Conservation (phyloP, 2,888 invertebrate genomes). For the Tiliacea citrago region DNA sequence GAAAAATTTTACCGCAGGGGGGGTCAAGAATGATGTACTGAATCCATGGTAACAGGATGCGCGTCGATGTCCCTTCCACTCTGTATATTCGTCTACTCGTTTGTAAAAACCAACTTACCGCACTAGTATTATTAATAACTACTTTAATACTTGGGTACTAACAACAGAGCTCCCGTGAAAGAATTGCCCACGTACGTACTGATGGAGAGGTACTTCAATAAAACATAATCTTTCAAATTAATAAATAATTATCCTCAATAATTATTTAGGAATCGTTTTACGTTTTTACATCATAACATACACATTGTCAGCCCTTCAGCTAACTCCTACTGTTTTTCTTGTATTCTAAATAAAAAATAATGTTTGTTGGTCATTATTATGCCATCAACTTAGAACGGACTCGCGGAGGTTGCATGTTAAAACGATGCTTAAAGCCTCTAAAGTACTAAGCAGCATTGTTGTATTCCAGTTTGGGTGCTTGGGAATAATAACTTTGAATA, state of each 20-base stretch:
- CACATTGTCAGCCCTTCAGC: not conserved
- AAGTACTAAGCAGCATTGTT: not conserved
- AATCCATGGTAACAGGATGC: too few species aligned
- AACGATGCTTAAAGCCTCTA: too few species aligned
- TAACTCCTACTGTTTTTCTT: not conserved
- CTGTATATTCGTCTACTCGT: too few species aligned
- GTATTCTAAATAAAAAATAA: not conserved
- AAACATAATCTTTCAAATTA: not conserved
- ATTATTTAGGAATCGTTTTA: not conserved
- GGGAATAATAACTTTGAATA: not conserved
- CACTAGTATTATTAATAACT: too few species aligned
- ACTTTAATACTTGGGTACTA: not conserved
- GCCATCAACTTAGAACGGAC: not conserved
- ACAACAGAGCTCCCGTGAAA: not conserved
- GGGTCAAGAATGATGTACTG: too few species aligned
- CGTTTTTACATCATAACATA: not conserved
- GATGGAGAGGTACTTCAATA: not conserved
- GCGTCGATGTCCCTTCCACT: too few species aligned
- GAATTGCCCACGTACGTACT: not conserved
- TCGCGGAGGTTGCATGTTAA: not conserved
- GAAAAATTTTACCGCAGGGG: too few species aligned
- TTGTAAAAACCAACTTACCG: too few species aligned
- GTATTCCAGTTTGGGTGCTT: not conserved
- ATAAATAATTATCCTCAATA: too few species aligned
- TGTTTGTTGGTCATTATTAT: not conserved